A percentile compares a stretch with the other conserved stretches of the same genome.
Evolutionary conservation across 2,888 invertebrate genomes (phyloP).

Genomic region (Pseudococcus jackbeardsleyi): DNA sequence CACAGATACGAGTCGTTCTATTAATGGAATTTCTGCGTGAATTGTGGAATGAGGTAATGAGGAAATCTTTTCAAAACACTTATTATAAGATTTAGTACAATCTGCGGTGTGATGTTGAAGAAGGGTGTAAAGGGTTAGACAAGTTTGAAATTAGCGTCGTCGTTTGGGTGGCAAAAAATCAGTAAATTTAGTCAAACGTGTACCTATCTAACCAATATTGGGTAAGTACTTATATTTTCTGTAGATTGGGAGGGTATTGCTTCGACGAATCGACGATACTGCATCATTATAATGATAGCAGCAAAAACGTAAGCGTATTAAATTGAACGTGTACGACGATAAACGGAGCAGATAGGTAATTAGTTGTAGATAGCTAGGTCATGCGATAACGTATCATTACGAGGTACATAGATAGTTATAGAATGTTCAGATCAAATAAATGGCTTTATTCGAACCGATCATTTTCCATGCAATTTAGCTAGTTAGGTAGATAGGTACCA

Average conservation of each 20-base stretch:
- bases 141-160: not conserved
- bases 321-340: not conserved
- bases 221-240: not conserved
- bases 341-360: not conserved
- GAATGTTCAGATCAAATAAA: not conserved
- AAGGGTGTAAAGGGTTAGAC: not conserved
- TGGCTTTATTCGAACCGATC: not conserved
- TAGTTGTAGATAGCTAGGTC: conserved; percentile 8
- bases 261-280: not conserved
- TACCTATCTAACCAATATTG: not conserved
- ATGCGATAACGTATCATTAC: conserved; percentile 7
- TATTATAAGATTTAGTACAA: not conserved
- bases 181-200: not conserved
- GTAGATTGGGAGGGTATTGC: not conserved
- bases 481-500: not conserved
- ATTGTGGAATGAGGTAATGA: not conserved
- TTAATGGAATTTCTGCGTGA: not conserved
- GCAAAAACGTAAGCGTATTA: too few relatives aligned
- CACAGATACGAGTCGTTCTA: not conserved
- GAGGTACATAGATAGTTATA: not conserved
- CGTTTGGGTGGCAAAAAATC: not conserved
- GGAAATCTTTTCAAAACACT: not conserved
- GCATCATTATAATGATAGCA: not conserved
- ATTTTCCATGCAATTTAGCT: not conserved
- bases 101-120: not conserved